phyloP scores from a whole-genome alignment of 1,140 invertebrate species.

The Drosophila repletoides region DNA sequence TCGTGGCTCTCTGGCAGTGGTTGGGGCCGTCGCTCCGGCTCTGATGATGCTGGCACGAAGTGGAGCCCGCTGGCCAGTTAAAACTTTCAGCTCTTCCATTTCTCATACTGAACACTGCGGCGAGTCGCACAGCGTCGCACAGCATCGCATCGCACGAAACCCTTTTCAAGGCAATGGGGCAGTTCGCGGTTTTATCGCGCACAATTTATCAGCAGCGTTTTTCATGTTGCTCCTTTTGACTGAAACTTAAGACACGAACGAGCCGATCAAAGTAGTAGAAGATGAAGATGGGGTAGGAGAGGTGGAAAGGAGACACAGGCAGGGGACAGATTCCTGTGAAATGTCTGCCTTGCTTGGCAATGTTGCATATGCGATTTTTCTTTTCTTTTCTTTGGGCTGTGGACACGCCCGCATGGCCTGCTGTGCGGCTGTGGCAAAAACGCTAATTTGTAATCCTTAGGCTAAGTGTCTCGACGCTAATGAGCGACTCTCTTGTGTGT shows the following conservation, averaged over 20 bases:
- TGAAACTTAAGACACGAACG: conserved; percentile 66
- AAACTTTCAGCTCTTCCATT: conserved; percentile 40
- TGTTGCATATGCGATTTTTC: conserved; percentile 71
- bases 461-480: conserved; percentile 76
- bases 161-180: conserved; percentile 63
- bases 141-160: conserved; percentile 45
- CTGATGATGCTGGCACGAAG: conserved; percentile 45
- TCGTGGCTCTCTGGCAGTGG: not conserved
- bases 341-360: conserved; percentile 36
- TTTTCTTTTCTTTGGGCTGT: conserved; percentile 58
- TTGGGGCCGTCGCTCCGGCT: not conserved
- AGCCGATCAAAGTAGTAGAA: not conserved
- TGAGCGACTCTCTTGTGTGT: conserved; percentile 36
- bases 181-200: conserved; percentile 69
- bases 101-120: conserved; percentile 52
- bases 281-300: not conserved
- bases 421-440: conserved; percentile 40
- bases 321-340: conserved; percentile 58
- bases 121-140: conserved; percentile 14
- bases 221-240: conserved; percentile 61
- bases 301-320: conserved; percentile 9
- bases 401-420: conserved; percentile 63
- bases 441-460: conserved; percentile 81
- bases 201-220: conserved; percentile 79
- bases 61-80: conserved; percentile 60